Evolutionary conservation across 2,888 invertebrate genomes (phyloP).

Genomic region (Operophtera brumata): DNA sequence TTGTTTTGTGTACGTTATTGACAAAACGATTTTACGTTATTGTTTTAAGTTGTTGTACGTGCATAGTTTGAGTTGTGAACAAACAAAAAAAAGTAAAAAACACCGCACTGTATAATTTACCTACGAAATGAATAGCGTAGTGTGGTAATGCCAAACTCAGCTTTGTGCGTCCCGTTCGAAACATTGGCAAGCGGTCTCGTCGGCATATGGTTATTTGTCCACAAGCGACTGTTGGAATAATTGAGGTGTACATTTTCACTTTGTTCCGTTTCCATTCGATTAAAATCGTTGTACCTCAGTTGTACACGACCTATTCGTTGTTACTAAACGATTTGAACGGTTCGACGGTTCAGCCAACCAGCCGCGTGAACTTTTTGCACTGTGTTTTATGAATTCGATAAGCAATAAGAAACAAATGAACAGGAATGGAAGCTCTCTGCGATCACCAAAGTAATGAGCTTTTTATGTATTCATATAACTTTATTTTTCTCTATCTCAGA

Average conservation of each 20-base stretch:
- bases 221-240: conserved; percentile 73
- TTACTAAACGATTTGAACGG: conserved; percentile 80
- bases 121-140: background rate
- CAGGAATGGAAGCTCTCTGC: conserved; percentile 13
- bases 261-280: conserved; percentile 81
- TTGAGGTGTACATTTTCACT: conserved; percentile 81
- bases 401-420: conserved; percentile 33
- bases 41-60: too few relatives aligned
- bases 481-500: conserved; percentile 16
- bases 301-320: conserved; percentile 77
- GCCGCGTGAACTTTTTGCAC: conserved; percentile 55
- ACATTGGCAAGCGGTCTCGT: conserved; percentile 54
- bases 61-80: too few relatives aligned
- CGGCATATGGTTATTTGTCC: conserved; percentile 73
- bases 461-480: conserved; percentile 16
- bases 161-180: conserved; percentile 35
- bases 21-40: too few relatives aligned
- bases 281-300: conserved; percentile 78
- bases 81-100: background rate
- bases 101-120: background rate
- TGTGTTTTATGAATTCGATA: conserved; percentile 38
- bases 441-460: conserved; percentile 14
- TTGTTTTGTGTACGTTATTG: too few relatives aligned
- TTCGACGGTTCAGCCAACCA: conserved; percentile 67
- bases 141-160: conserved; percentile 11